Evolutionary conservation across 1,140 invertebrate genomes (phyloP), one percentile per base, ranked within the genome.

Genomic region (Drosophila triauraria): DNA sequence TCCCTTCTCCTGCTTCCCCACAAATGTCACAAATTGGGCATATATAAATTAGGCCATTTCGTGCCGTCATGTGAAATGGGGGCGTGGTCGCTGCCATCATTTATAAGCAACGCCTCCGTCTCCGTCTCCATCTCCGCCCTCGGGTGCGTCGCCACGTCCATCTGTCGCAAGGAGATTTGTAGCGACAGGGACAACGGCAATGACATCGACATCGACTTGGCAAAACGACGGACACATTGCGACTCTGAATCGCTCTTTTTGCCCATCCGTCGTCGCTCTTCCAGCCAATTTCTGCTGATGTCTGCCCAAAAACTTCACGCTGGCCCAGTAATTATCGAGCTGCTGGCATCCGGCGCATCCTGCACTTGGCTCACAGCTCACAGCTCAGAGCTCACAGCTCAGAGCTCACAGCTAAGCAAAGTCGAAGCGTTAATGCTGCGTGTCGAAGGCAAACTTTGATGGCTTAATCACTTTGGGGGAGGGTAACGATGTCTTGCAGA

Each of bases 391-490:
- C 53, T 17, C 30, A 17, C 25, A 65, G 62, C 62, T 65, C 57
- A n/a, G 8, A 65, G 62, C 62, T 65, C 78, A 44, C 30, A 80
- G 59, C 75, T 60, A 69, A 87, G 84, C 62, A 57, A 84, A 85
- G 85, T 65, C 75, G 75, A 85, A 82, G 85, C 85, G 86, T 90
- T 88, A 90, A 90, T 91, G 85, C 86, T 91, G 78, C 85, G 82
- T 90, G 85, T 90, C 82, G 82, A 76, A 84, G 72, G 81, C 70
- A 90, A 90, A 90, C 82, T 85, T 90, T 90, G 85, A 90, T 90
- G 85, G 78, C 86, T 91, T 90, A 90, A 90, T 90, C 85, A 91
- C 85, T 82, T 76, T 72, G 78, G 74, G 67, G 63, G 59, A 57
- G 48, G 48, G 38, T 25, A 32, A 27, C 40, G 53, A 51, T 42